phyloP scores from a whole-genome alignment of 2,113 vertebrate species.

The Ceratotherium simum region DNA sequence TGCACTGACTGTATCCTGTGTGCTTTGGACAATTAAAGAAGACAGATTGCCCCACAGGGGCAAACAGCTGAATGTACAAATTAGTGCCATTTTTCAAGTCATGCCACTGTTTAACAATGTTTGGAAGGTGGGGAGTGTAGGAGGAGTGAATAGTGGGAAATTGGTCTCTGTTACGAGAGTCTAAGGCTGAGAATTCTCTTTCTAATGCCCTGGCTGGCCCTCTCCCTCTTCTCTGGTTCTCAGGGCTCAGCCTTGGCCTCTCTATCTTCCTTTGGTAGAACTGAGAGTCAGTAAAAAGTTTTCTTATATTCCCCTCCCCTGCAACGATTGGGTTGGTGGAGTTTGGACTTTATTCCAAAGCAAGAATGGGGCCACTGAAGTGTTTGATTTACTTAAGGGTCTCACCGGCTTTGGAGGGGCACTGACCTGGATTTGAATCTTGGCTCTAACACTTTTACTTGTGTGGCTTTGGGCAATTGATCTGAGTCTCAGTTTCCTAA shows the following conservation, averaged over 20 bases:
- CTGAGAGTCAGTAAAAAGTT: neutral
- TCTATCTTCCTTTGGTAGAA: neutral
- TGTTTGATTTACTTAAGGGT: neutral
- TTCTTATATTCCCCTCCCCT: neutral
- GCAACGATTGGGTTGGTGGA: neutral
- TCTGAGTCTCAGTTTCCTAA: neutral
- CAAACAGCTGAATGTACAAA: neutral
- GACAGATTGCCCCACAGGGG: neutral
- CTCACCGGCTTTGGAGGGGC: neutral
- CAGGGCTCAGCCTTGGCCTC: neutral
- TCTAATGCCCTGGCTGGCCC: neutral
- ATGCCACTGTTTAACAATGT: neutral
- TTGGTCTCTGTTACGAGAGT: neutral
- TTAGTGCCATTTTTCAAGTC: neutral
- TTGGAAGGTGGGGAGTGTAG: neutral
- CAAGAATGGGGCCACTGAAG: neutral
- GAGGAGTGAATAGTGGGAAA: neutral
- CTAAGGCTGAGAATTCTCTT: neutral
- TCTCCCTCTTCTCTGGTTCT: neutral
- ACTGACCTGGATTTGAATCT: neutral
- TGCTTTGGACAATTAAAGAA: conserved; percentile 44
- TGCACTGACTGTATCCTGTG: neutral
- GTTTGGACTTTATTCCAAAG: neutral
- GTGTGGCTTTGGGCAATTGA: neutral
- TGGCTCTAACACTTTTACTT: neutral